Evolutionary conservation across 2,797 vertebrate species (phyloP).

Genomic region (Betta splendens): DNA sequence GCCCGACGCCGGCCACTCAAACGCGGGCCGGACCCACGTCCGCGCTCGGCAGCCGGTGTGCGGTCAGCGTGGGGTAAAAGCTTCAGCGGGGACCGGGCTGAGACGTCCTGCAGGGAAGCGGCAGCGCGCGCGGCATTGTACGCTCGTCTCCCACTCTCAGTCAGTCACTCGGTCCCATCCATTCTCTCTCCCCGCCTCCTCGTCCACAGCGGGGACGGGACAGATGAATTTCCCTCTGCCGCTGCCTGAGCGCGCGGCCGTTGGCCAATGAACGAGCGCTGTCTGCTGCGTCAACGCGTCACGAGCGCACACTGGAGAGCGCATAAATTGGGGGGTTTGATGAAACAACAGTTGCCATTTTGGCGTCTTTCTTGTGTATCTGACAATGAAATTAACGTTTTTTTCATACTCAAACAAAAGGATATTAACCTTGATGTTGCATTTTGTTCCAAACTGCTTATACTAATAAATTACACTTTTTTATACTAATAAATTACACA

Average conservation of each 20-base stretch:
- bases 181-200: constrained; percentile 61
- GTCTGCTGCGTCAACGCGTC: constrained; percentile 35
- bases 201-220: constrained; percentile 51
- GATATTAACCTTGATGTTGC: no score
- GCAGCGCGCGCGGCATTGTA: constrained; percentile 44
- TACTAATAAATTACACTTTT: no score
- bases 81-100: constrained; percentile 2
- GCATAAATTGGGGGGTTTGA: not conserved
- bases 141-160: constrained; percentile 34
- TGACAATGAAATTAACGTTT: no score
- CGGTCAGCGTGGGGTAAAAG: constrained; percentile 1
- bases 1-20: constrained; percentile 44
- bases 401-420: no score
- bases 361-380: no score
- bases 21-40: constrained; percentile 22
- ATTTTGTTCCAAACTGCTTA: no score
- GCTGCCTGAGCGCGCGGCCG: constrained; percentile 24
- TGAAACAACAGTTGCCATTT: no score
- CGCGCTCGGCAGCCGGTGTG: not conserved
- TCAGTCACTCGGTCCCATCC: constrained; percentile 46
- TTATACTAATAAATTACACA: no score
- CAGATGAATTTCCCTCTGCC: constrained; percentile 56
- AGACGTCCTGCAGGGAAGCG: constrained; percentile 34
- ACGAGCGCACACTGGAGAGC: constrained; percentile 1
- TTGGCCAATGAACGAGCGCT: constrained; percentile 53